Evolutionary conservation across 23 tunicate species (phyloP).

Genomic region (Botrylloides violaceus): DNA sequence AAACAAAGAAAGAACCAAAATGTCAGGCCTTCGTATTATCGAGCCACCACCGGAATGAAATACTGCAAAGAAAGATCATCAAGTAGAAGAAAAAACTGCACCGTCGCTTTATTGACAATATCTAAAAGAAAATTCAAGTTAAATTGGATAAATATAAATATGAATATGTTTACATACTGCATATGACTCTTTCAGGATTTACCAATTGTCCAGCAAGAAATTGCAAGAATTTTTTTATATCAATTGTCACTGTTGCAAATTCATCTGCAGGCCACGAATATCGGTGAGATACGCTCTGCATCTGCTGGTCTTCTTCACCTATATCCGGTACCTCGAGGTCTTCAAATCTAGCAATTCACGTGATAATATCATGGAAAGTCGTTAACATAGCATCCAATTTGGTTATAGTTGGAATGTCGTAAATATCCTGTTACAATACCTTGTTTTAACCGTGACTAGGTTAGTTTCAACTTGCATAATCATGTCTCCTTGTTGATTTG

Average conservation of each 20-base stretch:
- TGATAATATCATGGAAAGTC: too few relatives aligned
- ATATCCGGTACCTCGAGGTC: slow-evolving; percentile 39
- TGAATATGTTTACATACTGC: slow-evolving; percentile 48
- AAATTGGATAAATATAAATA: background rate
- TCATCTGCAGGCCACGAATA: slow-evolving; percentile 57
- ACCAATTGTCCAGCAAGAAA: slow-evolving; percentile 75
- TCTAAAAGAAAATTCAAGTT: slow-evolving; percentile 44
- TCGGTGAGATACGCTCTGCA: slow-evolving; percentile 36
- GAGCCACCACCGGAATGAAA: slow-evolving; percentile 69
- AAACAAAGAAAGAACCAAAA: too few relatives aligned
- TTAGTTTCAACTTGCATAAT: slow-evolving; percentile 52
- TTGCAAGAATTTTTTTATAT: slow-evolving; percentile 72
- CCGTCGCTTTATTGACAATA: slow-evolving; percentile 50
- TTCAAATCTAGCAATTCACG: slow-evolving; percentile 51
- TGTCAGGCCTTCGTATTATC: too few relatives aligned
- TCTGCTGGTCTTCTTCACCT: slow-evolving; percentile 23
- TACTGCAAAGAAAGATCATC: slow-evolving; percentile 87
- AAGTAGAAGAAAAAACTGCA: slow-evolving; percentile 79
- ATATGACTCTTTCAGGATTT: slow-evolving; percentile 84
- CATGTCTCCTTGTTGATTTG: slow-evolving; percentile 78
- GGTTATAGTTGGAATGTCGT: too few relatives aligned
- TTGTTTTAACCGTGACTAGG: slow-evolving; percentile 60
- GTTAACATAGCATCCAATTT: too few relatives aligned
- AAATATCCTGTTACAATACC: too few relatives aligned
- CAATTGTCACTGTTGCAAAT: slow-evolving; percentile 63